Percentiles rank a stretch among this genome's conserved stretches.
Evolutionary conservation across 1,140 invertebrate genomes (phyloP).

Genomic region (Microplitis mediator): DNA sequence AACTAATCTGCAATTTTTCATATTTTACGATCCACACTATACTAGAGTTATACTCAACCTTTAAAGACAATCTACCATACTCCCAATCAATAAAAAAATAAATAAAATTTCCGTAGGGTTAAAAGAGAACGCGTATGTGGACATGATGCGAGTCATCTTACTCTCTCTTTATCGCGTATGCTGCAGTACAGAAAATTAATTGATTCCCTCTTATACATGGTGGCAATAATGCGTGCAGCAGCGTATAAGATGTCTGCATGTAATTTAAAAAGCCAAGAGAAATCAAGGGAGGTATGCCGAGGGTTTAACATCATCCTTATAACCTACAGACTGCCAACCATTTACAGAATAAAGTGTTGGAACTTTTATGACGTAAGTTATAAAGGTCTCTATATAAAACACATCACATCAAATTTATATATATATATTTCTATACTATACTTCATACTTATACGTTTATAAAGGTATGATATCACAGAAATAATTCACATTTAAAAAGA

Average conservation of each 20-base stretch:
- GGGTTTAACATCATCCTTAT: too few relatives aligned
- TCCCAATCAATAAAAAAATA: too few relatives aligned
- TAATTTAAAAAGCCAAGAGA: not conserved
- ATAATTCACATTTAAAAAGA: not conserved
- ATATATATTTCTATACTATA: too few relatives aligned
- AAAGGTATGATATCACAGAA: too few relatives aligned
- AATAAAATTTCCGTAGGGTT: not conserved
- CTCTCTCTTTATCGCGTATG: not conserved
- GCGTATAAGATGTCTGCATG: not conserved
- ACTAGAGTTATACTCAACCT: too few relatives aligned
- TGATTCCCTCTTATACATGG: conserved; percentile 23
- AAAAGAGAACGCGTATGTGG: not conserved
- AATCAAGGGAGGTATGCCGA: not conserved
- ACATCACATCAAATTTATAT: too few relatives aligned
- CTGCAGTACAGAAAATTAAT: conserved; percentile 32
- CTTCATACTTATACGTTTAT: too few relatives aligned
- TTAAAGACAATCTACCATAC: too few relatives aligned
- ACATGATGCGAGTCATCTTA: not conserved
- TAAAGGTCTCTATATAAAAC: too few relatives aligned
- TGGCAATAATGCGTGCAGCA: conserved; percentile 7
- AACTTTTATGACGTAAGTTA: too few relatives aligned
- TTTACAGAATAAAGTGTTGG: too few relatives aligned
- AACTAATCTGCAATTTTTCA: conserved; percentile 56
- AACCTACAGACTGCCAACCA: too few relatives aligned
- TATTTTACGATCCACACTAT: conserved; percentile 30